Conservation (phyloP, 2,888 invertebrate genomes). For the Argyra leucocephala region DNA sequence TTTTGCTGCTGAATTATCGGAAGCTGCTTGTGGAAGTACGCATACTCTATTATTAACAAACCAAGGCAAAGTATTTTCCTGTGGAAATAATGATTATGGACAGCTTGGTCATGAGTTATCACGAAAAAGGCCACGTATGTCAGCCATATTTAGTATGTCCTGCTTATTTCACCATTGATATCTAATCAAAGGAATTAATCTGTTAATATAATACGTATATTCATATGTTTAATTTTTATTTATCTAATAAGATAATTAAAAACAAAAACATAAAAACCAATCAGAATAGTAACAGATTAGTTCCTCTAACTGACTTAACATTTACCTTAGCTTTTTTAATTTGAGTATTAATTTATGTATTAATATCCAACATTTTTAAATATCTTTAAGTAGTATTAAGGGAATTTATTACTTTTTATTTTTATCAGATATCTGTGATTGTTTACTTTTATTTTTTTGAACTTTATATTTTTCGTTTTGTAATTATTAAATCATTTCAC, state of each 20-base stretch:
- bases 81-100: slow-evolving; percentile 86
- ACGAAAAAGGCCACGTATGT: slow-evolving; percentile 60
- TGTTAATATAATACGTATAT: slow-evolving; percentile 15
- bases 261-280: no score
- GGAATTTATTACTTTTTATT: no score
- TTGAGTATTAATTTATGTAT: no score
- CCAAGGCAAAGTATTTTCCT: slow-evolving; percentile 75
- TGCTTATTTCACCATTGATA: not conserved
- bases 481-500: not conserved
- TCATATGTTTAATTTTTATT: no score
- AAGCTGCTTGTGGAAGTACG: slow-evolving; percentile 66
- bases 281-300: not conserved
- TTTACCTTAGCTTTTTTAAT: no score
- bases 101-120: slow-evolving; percentile 73
- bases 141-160: slow-evolving; percentile 50
- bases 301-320: not conserved
- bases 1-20: slow-evolving; percentile 47
- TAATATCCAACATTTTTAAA: no score
- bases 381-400: no score
- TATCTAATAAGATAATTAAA: no score
- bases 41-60: slow-evolving; percentile 70
- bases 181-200: not conserved
- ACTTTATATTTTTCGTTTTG: no score
- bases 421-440: no score
- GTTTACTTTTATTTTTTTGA: no score